phyloP scores from a whole-genome alignment of 2,113 vertebrate species.

The Strix uralensis region DNA sequence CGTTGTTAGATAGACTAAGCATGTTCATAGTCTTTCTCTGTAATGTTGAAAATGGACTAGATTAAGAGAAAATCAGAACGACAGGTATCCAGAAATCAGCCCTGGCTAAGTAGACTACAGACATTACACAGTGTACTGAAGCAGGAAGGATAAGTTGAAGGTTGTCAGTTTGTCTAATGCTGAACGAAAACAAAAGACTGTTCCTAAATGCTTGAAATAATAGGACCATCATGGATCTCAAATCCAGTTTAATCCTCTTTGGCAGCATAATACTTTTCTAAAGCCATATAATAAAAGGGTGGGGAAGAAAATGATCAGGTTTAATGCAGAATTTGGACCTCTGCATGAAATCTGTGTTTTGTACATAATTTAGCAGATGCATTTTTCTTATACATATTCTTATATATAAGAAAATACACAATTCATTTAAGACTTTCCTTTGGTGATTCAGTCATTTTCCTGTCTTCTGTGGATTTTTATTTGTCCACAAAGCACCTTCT shows the following conservation, averaged over 20 bases:
- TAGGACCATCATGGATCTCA: background rate
- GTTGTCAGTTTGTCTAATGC: slow-evolving; percentile 11
- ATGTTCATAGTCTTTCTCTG: background rate
- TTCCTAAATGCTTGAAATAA: slow-evolving; percentile 12
- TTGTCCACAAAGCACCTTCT: background rate
- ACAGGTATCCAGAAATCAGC: background rate
- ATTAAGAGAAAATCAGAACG: background rate
- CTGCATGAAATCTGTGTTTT: background rate
- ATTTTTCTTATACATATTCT: background rate
- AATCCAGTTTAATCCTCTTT: slow-evolving; percentile 49
- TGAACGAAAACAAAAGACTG: background rate
- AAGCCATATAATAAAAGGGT: background rate
- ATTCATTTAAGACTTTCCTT: background rate
- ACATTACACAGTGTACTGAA: background rate
- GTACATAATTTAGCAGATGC: background rate
- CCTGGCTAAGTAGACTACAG: background rate
- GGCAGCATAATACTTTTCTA: background rate
- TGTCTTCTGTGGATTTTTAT: background rate
- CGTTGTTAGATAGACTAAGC: background rate
- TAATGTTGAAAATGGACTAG: background rate
- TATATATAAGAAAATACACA: background rate
- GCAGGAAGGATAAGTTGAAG: background rate
- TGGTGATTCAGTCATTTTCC: background rate
- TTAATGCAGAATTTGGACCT: background rate
- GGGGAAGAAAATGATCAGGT: background rate